These are phyloP conservation scores for Umimayanthus kanabou DNA, from an alignment of 92 coral and sea anemone species.

Conservation along the genomic window DNA sequence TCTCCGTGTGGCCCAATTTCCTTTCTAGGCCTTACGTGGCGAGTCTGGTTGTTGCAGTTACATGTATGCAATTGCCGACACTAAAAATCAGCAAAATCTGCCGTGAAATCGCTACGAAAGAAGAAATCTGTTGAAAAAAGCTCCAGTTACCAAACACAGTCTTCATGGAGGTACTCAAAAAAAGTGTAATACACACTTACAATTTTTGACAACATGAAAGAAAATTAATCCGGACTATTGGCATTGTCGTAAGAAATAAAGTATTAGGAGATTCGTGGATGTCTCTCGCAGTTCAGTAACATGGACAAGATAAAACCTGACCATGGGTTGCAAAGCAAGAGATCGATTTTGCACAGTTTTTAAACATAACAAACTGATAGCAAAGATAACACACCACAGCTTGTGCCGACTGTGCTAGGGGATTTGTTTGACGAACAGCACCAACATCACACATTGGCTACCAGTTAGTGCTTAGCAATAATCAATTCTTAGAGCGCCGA, in stretches of 20 bases:
- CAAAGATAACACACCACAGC: constrained; percentile 41
- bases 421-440: too few relatives aligned
- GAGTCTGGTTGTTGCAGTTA: too few relatives aligned
- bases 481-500: too few relatives aligned
- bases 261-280: not conserved
- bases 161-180: not conserved
- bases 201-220: too few relatives aligned
- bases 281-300: constrained; percentile 67
- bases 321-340: constrained; percentile 78
- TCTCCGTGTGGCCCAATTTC: too few relatives aligned
- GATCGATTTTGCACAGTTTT: constrained; percentile 51
- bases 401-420: constrained; percentile 43
- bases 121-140: not conserved
- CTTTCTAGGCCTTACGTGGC: too few relatives aligned
- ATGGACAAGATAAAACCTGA: constrained; percentile 58
- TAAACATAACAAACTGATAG: constrained; percentile 33
- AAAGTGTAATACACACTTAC: too few relatives aligned
- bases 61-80: too few relatives aligned
- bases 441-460: too few relatives aligned
- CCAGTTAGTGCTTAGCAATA: too few relatives aligned
- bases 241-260: not conserved
- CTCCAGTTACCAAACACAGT: not conserved
- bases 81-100: too few relatives aligned
- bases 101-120: too few relatives aligned
- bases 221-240: not conserved